These are phyloP conservation scores for Dicentrarchus labrax DNA, from an alignment of 2,113 vertebrate genomes.

Conservation along the genomic window DNA sequence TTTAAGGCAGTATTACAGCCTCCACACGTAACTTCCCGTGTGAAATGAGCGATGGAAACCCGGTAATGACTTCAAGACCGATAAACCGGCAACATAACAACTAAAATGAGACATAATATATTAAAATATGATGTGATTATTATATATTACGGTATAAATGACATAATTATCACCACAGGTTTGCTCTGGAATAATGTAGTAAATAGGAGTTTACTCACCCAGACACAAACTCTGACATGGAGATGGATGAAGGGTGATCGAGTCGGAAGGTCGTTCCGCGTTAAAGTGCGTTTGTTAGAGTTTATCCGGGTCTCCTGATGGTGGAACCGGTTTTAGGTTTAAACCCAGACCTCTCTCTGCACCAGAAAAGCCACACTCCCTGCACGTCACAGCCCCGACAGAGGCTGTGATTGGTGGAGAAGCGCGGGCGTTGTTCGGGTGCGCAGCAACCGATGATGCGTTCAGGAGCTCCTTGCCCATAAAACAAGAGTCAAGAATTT, in stretches of 20 bases:
- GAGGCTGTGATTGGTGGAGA: slow-evolving; percentile 48
- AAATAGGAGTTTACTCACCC: slow-evolving; percentile 26
- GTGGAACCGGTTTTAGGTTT: neutral
- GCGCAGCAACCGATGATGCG: neutral
- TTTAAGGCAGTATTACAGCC: neutral
- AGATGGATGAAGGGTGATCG: neutral
- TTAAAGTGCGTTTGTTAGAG: neutral
- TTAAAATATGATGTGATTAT: too few relatives aligned
- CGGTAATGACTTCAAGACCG: neutral
- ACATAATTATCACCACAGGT: neutral
- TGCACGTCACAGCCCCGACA: neutral
- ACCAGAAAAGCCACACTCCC: too few relatives aligned
- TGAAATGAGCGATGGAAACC: neutral
- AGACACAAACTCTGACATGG: slow-evolving; percentile 25
- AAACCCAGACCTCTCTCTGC: too few relatives aligned
- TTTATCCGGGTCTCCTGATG: slow-evolving; percentile 14
- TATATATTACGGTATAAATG: neutral
- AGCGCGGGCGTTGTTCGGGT: slow-evolving; percentile 12
- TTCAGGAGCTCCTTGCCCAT: neutral
- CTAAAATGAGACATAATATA: neutral
- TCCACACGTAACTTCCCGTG: neutral
- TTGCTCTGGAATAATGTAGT: neutral
- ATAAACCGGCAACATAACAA: neutral
- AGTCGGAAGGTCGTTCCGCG: neutral
- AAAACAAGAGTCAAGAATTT: too few relatives aligned